Base-by-base conservation (phyloP, 2,797 vertebrate species). In the Thalassophryne amazonica region DNA sequence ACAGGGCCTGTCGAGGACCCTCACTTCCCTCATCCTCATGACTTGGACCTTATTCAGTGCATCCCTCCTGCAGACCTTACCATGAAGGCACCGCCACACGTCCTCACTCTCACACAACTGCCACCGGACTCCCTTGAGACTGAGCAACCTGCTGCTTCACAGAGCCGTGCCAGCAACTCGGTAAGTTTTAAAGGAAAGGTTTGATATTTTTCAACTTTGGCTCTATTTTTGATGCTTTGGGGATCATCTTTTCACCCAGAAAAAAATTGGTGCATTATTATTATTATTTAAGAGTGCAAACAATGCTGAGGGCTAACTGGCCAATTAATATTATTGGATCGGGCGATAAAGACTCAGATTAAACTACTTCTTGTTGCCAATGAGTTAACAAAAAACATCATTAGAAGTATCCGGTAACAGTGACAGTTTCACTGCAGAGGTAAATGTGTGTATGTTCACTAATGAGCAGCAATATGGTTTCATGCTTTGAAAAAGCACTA, bases 71-170 rank as follows among this genome's bases (percentile, higher is more conserved):
- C 93, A 74, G 95, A 97, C 70, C 89, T 93, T 20, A 92, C 86
- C 68, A 86, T 99, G 81, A 98, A 97, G 89, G 94, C 95, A 27
- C 97, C 96, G 4, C 97, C 97, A 1, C 92, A 90, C n/a, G 85
- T 97, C 46, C 93, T 99, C 72, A 98, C 96, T 0, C 92, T 99
- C 13, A 90, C 91, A 60, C 95, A 98, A 49, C 94, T 90, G 74
- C 92, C 95, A 0, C 87, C 98, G 78, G 95, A 97, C 85, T 98
- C 97, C 43, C 89, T 98, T 69, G 97, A 99, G 78, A 90, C 93
- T 24, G 94, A 97, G 58, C 92, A 88, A 69, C 78, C 88, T 50
- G 39, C 77, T 6, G 50, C 86, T 40, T 61, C 90, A 2, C 79
- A 73, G 65, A 86, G 81, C 62, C 90, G 91, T 63, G 87, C 91